Evolutionary conservation across 2,888 invertebrate genomes (phyloP), one percentile per base, ranked within the genome.

Genomic region (Schizotus pectinicornis): DNA sequence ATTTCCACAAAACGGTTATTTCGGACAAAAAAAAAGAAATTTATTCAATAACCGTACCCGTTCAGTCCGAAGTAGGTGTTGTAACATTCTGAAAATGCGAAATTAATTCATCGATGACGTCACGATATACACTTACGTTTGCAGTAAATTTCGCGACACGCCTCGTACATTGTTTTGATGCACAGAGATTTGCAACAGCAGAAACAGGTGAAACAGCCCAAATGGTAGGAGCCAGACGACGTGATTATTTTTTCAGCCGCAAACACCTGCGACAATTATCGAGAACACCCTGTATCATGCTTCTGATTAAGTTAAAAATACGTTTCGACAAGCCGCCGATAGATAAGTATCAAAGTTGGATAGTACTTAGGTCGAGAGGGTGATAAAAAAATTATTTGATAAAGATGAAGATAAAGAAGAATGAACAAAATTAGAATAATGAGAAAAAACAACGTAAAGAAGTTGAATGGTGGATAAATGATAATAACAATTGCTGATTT

Each of bases 111-210:
- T 39, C 47, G 32, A 8, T 22, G 34, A 33, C 7, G 55, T 39
- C 37, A 35, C 35, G 12, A 50, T 74, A 22, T 22, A 22, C 5
- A 22, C 81, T 77, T 74, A 83, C 83, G 80, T 76, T 81, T 82
- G 68, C 83, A 83, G 68, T 81, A 83, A 63, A 83, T 82, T 67
- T 83, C 82, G 7, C 81, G 80, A 42, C 79, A 79, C 55, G 80
- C 79, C 61, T 82, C 82, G 55, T 79, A 80, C 50, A 81, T 79
- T 36, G 78, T 82, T 61, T 80, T 73, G 7, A 81, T 73, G 59
- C 82, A 82, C 61, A 83, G 68, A 2, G 79, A 80, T 64, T 82
- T 83, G 45, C 81, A 78, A 61, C 83, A 83, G 65, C 81, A 81
- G 63, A 76, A 81, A 65, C 83, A 83, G 38, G 81, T 81, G 70